Base-by-base conservation (phyloP, 92 coral and sea anemone genomes). In the Umimayanthus chanpuru region DNA sequence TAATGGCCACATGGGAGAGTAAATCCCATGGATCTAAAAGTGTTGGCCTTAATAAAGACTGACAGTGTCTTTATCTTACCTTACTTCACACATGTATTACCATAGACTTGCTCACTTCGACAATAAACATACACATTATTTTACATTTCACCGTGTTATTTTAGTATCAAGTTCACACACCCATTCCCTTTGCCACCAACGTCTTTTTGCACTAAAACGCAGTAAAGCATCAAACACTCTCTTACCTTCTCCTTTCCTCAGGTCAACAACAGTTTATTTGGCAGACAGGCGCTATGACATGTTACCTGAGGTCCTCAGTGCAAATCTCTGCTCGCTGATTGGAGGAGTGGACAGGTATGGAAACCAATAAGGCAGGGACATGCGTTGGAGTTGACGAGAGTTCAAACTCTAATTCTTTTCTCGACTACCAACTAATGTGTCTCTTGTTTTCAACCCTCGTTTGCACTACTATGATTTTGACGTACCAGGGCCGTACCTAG, bases 241-340 rank as follows among this genome's bases (percentile, higher is more conserved):
- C n/a, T 44, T 10, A 9, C 21, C 66, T 67, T 39, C 25, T 53
- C 11, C 30, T 11, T 28, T 36, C 21, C 16, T 21, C 77, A 96
- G 98, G 89, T 96, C 98, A 12, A 96, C 98, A 16, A 93, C 98
- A 26, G 98, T 96, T 30, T 96, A 96, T 74, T 72, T 96, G 79
- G 98, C 98, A 21, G 98, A 96, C 83, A 89, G 98, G 81, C 90
- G 98, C 43, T 94, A 91, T 70, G 98, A 96, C 61, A 94, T 96
- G 98, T 85, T 96, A 81, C 98, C 98, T 9, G 98, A 94, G 50
- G 89, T 96, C 72, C 96, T 96, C n/a, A 96, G 98, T 78, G 95
- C 98, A 6, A 93, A 96, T 53, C 88, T 96, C 79, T 96, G 98
- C 80, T 96, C 98, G 12, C 88, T 96, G 4, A 88, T 96, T 41